Evolutionary conservation across 2,113 vertebrate genomes (phyloP).

Genomic region (Thunnus thynnus): DNA sequence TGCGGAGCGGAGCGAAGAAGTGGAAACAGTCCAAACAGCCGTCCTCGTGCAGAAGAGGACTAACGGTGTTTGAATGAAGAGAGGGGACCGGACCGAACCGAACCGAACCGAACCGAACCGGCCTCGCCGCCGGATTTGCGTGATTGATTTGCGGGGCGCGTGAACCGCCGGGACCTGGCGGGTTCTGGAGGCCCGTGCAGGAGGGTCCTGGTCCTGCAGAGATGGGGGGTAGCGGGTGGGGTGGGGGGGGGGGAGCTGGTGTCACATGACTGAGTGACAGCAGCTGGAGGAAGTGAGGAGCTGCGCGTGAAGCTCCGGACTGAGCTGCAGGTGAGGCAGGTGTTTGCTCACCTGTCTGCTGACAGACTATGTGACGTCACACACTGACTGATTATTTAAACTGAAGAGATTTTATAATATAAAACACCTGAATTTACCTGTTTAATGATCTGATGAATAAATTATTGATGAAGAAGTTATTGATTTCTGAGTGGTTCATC

Average conservation of each 20-base stretch:
- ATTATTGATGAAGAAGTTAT: slow-evolving; percentile 51
- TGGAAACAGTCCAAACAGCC: slow-evolving; percentile 38
- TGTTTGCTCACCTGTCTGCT: slow-evolving; percentile 37
- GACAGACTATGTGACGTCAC: slow-evolving; percentile 26
- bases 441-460: slow-evolving; percentile 65
- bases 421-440: slow-evolving; percentile 1
- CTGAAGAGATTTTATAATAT: slow-evolving; percentile 39
- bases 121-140: background rate
- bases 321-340: slow-evolving; percentile 35
- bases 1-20: slow-evolving; percentile 54
- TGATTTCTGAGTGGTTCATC: slow-evolving; percentile 51
- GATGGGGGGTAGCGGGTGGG: background rate
- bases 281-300: slow-evolving; percentile 12
- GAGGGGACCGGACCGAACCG: slow-evolving; percentile 1
- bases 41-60: slow-evolving; percentile 49
- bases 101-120: background rate
- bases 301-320: background rate
- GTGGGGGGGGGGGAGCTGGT: background rate
- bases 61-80: slow-evolving; percentile 39
- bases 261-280: slow-evolving; percentile 20
- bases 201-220: slow-evolving; percentile 44
- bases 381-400: slow-evolving; percentile 29
- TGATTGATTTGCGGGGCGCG: background rate
- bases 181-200: slow-evolving; percentile 30
- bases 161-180: background rate